Evolutionary conservation across 2,888 invertebrate genomes (phyloP).

Genomic region (Cephus sareptanus): DNA sequence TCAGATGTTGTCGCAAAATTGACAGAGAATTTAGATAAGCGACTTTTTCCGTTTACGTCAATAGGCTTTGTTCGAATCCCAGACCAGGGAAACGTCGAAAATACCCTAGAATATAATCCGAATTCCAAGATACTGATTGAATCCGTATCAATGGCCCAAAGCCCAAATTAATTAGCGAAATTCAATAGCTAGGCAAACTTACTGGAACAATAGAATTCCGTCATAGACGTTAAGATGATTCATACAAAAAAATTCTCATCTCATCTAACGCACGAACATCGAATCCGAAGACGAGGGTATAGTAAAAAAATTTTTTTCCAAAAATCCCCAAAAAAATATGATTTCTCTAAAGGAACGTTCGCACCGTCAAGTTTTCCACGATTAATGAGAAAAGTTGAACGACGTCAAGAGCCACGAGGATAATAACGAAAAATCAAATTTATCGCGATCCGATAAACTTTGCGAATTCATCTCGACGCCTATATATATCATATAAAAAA

Average conservation of each 20-base stretch:
- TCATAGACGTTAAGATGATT: background rate
- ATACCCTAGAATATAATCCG: background rate
- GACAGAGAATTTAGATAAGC: background rate
- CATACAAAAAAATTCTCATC: background rate
- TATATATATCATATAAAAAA: background rate
- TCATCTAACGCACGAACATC: background rate
- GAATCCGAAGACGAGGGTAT: background rate
- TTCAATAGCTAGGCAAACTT: background rate
- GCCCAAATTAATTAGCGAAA: background rate
- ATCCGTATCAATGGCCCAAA: background rate
- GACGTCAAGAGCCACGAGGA: background rate
- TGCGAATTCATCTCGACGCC: background rate
- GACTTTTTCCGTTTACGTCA: background rate
- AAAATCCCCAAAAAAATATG: background rate
- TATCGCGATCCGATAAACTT: conserved; percentile 1
- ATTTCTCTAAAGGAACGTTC: background rate
- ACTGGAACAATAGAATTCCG: background rate
- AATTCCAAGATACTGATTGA: background rate
- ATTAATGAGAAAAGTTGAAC: conserved; percentile 2
- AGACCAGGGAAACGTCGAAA: background rate
- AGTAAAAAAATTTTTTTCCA: background rate
- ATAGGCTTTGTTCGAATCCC: background rate
- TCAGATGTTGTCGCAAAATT: background rate
- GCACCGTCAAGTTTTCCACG: background rate
- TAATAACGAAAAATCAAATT: background rate